Evolutionary conservation across 2,113 vertebrate species (phyloP), one percentile per base, ranked within the genome.

Genomic region (Neolamprologus brichardi): DNA sequence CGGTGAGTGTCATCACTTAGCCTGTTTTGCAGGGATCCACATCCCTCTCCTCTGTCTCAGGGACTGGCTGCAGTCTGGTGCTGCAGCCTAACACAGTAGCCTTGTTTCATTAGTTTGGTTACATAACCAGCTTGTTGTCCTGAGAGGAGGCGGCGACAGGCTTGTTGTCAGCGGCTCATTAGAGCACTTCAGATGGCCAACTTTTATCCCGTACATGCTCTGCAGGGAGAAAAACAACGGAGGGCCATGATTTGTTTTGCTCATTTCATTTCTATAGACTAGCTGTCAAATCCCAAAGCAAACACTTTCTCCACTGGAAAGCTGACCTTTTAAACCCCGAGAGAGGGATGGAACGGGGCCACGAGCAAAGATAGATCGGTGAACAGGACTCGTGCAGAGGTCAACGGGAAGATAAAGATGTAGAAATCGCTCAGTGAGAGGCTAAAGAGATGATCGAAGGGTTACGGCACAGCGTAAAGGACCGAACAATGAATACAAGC

Each of bases 101-200:
- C 85, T 51, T 53, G 78, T 64, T 89, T 51, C 81, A n/a, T 32
- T 17, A 77, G 23, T 53, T 58, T 12, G n/a, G 20, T 89, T 88
- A 52, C 49, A 70, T 88, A 91, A 91, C 56, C 15, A 20, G 56
- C 64, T 51, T 8, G 52, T 54, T 78, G 75, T 79, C n/a, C 81
- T 46, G 72, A 13, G 75, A 58, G 75, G 58, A 7, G 58, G 60
- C 1, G 1, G 30, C 5, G 23, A 56, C 85, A 13, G 23, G 15
- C 87, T 84, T 70, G 49, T 79, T 60, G 88, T 84, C 77, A 67
- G 81, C 84, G 3, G 79, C 91, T 90, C 86, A 64, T 88, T 82
- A 87, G 56, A 39, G 20, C 70, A 20, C 72, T 64, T 83, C 85
- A 89, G 25, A 88, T 41, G 51, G 32, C 81, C 77, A 83, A 85